A percentile compares a stretch with the other conserved stretches of the same genome.
Evolutionary conservation across 2,113 vertebrate genomes (phyloP).

Genomic region (Penelope pileata): DNA sequence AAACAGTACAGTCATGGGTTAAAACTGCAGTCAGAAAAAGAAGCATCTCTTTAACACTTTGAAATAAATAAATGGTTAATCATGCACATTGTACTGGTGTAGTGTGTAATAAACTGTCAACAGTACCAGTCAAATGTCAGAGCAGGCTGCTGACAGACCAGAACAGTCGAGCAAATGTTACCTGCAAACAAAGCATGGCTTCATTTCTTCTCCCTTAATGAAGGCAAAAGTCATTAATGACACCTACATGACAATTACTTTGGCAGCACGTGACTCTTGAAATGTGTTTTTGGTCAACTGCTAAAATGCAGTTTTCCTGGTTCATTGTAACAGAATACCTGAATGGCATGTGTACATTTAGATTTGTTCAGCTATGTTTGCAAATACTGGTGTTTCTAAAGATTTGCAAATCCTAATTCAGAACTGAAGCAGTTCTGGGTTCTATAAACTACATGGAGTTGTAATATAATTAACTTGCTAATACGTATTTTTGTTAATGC

Average conservation of each 20-base stretch:
- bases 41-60: neutral
- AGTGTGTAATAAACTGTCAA: neutral
- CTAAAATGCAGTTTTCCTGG: neutral
- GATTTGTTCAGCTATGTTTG: neutral
- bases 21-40: neutral
- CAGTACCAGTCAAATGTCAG: neutral
- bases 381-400: neutral
- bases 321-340: neutral
- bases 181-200: neutral
- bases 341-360: neutral
- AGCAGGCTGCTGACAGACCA: neutral
- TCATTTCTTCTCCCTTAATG: neutral
- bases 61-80: neutral
- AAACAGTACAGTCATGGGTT: neutral
- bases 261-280: neutral
- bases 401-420: neutral
- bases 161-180: neutral
- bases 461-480: neutral
- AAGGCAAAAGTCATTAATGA: neutral
- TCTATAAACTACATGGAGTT: neutral
- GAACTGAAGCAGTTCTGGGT: neutral
- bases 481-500: neutral
- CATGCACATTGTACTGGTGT: neutral
- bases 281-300: neutral
- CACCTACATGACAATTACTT: neutral